Percentiles rank a stretch among this genome's conserved stretches.
These are phyloP conservation scores for Hydrolagus colliei DNA, from an alignment of 2,797 vertebrate genomes.

Conservation along the genomic window DNA sequence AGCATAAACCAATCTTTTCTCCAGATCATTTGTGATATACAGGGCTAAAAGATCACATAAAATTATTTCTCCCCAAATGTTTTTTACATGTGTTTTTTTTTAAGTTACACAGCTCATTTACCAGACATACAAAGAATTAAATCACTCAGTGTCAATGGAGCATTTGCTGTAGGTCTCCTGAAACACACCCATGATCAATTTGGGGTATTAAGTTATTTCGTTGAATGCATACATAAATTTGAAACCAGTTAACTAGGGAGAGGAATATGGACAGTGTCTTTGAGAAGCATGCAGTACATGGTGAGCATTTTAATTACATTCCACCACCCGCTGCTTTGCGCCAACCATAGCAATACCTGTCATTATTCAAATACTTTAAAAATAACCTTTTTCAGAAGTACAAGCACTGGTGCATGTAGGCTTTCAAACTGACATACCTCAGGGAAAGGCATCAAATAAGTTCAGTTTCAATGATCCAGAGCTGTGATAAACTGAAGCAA, in stretches of 20 bases:
- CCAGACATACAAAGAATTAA: not conserved
- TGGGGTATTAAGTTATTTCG: not conserved
- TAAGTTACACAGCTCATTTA: not conserved
- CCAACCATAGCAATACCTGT: conserved; percentile 9
- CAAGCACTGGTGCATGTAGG: conserved; percentile 39
- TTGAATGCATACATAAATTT: not conserved
- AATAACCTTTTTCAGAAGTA: conserved; percentile 33
- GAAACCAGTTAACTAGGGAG: not conserved
- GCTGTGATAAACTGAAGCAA: conserved; percentile 47
- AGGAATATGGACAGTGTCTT: not conserved
- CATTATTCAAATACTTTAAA: conserved; percentile 24
- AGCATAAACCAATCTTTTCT: no score
- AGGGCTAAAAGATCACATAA: not conserved
- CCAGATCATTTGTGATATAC: not conserved
- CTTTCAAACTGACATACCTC: conserved; percentile 40
- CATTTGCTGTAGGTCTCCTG: not conserved
- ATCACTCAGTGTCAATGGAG: not conserved
- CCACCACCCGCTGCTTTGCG: not conserved
- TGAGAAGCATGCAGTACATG: not conserved
- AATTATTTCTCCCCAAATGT: not conserved
- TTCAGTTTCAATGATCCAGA: conserved; percentile 45
- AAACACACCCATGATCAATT: not conserved
- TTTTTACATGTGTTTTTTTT: not conserved
- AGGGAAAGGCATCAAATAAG: conserved; percentile 39
- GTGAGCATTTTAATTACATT: conserved; percentile 20